Evolutionary conservation across 2,797 vertebrate genomes (phyloP).

Genomic region (Malurus splendens): DNA sequence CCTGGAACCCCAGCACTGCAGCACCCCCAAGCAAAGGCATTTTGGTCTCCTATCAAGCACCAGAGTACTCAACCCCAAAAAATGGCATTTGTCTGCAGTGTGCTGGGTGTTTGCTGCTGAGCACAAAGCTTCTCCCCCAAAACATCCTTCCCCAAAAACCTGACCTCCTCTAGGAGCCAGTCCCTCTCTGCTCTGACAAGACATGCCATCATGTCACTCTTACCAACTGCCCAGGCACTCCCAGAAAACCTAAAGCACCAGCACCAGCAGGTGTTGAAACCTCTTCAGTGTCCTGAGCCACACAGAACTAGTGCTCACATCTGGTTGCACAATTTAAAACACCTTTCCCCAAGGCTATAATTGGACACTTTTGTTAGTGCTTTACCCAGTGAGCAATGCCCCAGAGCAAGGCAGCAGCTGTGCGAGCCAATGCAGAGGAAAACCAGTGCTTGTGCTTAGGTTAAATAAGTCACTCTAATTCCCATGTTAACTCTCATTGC

Average conservation of each 20-base stretch:
- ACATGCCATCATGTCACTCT: background rate
- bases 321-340: background rate
- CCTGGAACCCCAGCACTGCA: background rate
- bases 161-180: background rate
- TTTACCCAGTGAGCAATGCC: background rate
- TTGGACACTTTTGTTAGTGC: background rate
- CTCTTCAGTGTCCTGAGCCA: background rate
- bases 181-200: background rate
- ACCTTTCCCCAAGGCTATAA: background rate
- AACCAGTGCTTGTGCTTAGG: background rate
- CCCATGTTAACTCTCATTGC: background rate
- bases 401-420: background rate
- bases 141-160: background rate
- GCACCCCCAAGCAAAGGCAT: background rate
- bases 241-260: background rate
- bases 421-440: background rate
- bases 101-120: background rate
- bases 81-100: background rate
- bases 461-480: conserved; percentile 41
- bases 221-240: background rate
- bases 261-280: background rate
- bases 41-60: background rate
- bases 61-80: background rate
- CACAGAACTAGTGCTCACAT: background rate
- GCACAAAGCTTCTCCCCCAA: background rate